Conservation (phyloP, 2,113 vertebrate genomes). For the Dryoscopus gambensis region DNA sequence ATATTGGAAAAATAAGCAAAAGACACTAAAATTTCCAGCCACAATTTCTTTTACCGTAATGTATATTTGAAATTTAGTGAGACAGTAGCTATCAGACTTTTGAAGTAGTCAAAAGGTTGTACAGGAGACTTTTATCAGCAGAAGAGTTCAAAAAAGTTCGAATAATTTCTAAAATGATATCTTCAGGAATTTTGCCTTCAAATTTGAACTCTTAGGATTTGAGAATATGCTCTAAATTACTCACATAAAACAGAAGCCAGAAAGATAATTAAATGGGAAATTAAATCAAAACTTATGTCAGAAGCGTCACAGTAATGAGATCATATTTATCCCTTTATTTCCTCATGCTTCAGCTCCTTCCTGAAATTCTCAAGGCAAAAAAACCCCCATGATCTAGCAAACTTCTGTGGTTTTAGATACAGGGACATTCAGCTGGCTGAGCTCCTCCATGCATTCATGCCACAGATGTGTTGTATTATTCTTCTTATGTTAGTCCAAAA, state of each 20-base stretch:
- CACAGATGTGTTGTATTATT: neutral
- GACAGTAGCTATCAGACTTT: neutral
- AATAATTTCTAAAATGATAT: neutral
- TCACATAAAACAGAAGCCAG: neutral
- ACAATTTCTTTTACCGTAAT: neutral
- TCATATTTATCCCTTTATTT: conserved; percentile 2
- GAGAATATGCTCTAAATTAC: neutral
- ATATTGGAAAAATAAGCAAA: neutral
- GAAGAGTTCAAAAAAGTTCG: neutral
- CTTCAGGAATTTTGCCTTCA: neutral
- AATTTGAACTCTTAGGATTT: neutral
- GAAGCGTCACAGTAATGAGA: neutral
- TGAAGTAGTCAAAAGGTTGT: neutral
- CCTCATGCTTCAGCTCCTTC: neutral
- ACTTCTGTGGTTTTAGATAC: neutral
- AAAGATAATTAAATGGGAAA: neutral
- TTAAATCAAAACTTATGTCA: conserved; percentile 32
- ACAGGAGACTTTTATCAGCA: neutral
- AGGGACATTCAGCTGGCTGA: neutral
- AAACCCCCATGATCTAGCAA: neutral
- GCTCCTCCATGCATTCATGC: neutral
- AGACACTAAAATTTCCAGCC: neutral
- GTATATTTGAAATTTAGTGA: neutral
- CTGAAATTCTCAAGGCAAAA: conserved; percentile 18
- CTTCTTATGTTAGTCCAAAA: neutral